Conservation (phyloP, 2,113 vertebrate genomes). For the Oncorhynchus gorbuscha region DNA sequence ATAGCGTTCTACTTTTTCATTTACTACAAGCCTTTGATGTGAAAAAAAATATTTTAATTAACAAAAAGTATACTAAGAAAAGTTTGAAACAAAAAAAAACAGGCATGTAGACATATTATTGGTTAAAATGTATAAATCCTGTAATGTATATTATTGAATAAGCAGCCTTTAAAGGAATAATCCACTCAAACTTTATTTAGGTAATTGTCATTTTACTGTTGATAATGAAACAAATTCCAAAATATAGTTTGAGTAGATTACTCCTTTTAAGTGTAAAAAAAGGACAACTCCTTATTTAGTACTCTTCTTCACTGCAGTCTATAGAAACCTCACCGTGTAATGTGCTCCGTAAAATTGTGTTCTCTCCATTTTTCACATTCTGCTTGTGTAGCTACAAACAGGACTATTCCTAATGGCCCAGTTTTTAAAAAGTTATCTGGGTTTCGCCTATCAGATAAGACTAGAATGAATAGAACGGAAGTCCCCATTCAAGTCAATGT, state of each 20-base stretch:
- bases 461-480: no score
- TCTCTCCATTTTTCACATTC: conserved; percentile 10
- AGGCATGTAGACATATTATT: conserved; percentile 26
- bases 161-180: conserved; percentile 23
- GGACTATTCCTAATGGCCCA: conserved; percentile 8
- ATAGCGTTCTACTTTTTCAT: conserved; percentile 27
- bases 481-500: no score
- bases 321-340: conserved; percentile 31
- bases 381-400: conserved; percentile 19
- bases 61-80: conserved; percentile 28
- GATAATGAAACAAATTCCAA: no score
- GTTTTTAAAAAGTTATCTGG: no score
- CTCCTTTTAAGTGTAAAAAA: conserved; percentile 20
- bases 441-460: no score
- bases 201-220: no score
- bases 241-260: no score
- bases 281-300: conserved; percentile 35
- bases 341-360: conserved; percentile 11
- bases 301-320: conserved; percentile 28
- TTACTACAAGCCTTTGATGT: conserved; percentile 44
- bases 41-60: conserved; percentile 47
- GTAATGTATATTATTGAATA: conserved; percentile 39
- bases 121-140: conserved; percentile 25
- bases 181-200: no score
- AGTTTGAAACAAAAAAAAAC: conserved; percentile 1